phyloP scores from a whole-genome alignment of 2,113 vertebrate species.

The Rhinoderma darwinii region DNA sequence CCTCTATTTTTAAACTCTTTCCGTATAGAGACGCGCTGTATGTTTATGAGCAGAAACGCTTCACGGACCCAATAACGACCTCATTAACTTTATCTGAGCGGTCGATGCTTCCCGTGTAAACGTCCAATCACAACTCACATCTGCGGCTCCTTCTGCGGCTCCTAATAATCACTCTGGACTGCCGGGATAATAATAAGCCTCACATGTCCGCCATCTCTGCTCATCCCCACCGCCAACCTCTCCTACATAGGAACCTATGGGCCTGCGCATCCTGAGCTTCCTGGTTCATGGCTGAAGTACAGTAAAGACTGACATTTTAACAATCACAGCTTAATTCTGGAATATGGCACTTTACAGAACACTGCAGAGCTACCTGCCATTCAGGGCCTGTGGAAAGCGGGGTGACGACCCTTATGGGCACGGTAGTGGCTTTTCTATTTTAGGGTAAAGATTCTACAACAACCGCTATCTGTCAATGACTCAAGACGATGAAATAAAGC shows the following conservation, averaged over 20 bases:
- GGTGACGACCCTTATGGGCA: no score
- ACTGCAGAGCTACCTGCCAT: no score
- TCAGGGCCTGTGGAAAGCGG: no score
- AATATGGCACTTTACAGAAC: no score
- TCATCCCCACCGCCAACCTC: background rate
- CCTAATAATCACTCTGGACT: background rate
- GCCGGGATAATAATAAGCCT: background rate
- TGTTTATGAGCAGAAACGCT: background rate
- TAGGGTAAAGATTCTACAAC: background rate
- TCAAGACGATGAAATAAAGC: no score
- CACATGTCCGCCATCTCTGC: background rate
- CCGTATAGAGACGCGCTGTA: background rate
- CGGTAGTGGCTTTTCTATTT: background rate
- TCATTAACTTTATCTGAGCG: conserved; percentile 13
- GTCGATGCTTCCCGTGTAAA: background rate
- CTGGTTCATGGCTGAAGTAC: background rate
- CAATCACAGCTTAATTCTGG: no score
- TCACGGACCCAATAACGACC: background rate
- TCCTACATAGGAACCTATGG: background rate
- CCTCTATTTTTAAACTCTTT: conserved; percentile 2
- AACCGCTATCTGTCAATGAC: no score
- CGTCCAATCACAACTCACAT: background rate
- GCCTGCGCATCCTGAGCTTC: no score
- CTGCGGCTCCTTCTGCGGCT: background rate
- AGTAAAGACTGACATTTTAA: background rate